These are phyloP conservation scores for Panorpa germanica DNA, from an alignment of 2,888 invertebrate genomes.

Conservation along the genomic window DNA sequence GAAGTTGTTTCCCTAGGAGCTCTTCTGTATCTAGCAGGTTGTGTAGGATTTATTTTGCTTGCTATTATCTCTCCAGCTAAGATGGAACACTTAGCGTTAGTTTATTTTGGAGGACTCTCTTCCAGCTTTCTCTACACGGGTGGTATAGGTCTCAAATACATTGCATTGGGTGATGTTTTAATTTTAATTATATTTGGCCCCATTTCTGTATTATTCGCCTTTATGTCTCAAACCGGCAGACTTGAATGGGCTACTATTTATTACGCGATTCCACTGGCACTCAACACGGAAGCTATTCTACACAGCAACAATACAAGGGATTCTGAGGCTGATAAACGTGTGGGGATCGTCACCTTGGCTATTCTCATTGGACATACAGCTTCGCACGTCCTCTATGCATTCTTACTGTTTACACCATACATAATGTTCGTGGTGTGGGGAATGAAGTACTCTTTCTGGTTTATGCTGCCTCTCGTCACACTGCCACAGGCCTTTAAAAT, in stretches of 20 bases:
- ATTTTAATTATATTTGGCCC: conserved; percentile 89
- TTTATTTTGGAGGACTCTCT: conserved; percentile 88
- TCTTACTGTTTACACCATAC: conserved; percentile 79
- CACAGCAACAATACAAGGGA: conserved; percentile 92
- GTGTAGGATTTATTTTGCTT: conserved; percentile 60
- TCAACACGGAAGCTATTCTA: conserved; percentile 88
- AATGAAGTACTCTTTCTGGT: conserved; percentile 71
- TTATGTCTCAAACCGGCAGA: conserved; percentile 78
- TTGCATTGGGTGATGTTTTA: conserved; percentile 82
- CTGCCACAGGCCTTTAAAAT: conserved; percentile 76
- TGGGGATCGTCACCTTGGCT: conserved; percentile 88
- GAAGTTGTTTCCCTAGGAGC: conserved; percentile 77
- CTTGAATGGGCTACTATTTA: conserved; percentile 83
- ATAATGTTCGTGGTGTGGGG: conserved; percentile 74
- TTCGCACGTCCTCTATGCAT: conserved; percentile 78
- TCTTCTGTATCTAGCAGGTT: conserved; percentile 71
- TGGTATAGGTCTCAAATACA: conserved; percentile 88
- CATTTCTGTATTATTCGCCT: conserved; percentile 82
- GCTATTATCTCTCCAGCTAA: conserved; percentile 70
- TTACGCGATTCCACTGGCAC: conserved; percentile 82
- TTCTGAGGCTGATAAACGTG: conserved; percentile 68
- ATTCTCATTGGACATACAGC: conserved; percentile 81
- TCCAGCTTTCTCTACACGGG: conserved; percentile 95
- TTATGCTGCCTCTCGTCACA: conserved; percentile 73
- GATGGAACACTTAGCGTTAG: conserved; percentile 86